Evolutionary conservation across 2,888 invertebrate genomes (phyloP), one percentile per base, ranked within the genome.

Genomic region (Galeopsomyia nigrocyanea): DNA sequence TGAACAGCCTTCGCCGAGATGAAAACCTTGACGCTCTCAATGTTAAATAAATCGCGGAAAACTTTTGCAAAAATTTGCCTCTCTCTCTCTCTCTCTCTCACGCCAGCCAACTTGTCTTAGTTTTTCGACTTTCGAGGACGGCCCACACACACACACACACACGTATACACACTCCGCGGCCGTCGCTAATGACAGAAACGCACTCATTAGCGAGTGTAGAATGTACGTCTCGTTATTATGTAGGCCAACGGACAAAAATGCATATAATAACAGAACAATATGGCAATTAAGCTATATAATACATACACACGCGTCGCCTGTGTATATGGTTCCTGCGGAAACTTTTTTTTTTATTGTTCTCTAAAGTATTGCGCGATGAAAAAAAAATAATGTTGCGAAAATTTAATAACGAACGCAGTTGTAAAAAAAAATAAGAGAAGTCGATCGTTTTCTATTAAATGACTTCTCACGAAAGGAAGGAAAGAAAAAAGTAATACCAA

Each of bases 181-280:
- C 56, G 56, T 56, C 65, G 60, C 72, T 72, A 75, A 75, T 72
- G 75, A 75, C 69, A 67, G 26, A 75, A 77, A 75, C 67, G 69
- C 70, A 64, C 67, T 70, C 72, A 75, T 56, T 65, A 64, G 21
- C 72, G 64, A 55, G 49, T n/a, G 39, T n/a, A 21, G 77, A 71
- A 63, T 65, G 69, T 49, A 72, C 61, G 70, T 65, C 71, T 77
- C 68, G 62, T 66, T 63, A 67, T 70, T 74, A 70, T 64, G 67
- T 74, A 70, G 67, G 69, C 69, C 67, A 61, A 10, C 67, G 56
- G 63, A 26, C 67, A n/a, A 70, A 74, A 70, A 55, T 64, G 39
- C 50, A 56, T 55, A 64, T 55, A 64, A 74, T 74, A 74, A 64
- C 31, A 16, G 51, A 56, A 66, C 66, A 74, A 70, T 67, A 47